phyloP scores from a whole-genome alignment of 1,140 invertebrate genomes.

The Himalopsyche phryganea region DNA sequence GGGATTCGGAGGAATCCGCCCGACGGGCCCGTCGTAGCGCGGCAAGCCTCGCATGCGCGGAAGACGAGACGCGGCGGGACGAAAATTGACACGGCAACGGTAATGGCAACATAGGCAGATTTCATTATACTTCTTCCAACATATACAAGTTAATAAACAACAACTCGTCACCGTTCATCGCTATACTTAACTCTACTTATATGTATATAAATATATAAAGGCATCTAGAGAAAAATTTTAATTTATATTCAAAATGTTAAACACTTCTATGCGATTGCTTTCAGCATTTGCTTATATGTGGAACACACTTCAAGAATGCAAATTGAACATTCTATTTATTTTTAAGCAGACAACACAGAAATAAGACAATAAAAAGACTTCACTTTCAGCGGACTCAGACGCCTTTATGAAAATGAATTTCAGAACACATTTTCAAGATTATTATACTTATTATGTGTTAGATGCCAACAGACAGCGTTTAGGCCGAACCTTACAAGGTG shows the following conservation, averaged over 20 bases:
- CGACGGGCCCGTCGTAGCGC: neutral
- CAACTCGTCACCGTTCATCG: constrained; percentile 16
- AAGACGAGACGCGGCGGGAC: constrained; percentile 26
- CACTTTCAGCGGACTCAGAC: constrained; percentile 29
- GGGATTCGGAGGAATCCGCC: neutral
- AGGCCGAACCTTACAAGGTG: constrained; percentile 23
- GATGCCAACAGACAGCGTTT: neutral
- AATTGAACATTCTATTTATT: constrained; percentile 28
- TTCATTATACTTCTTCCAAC: constrained; percentile 9
- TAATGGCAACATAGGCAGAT: constrained; percentile 32
- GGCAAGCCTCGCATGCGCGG: neutral
- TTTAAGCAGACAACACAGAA: constrained; percentile 35
- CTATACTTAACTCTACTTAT: constrained; percentile 24
- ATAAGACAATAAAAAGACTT: constrained; percentile 28
- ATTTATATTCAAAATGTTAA: constrained; percentile 36
- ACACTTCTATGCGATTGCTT: constrained; percentile 36
- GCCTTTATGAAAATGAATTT: constrained; percentile 28
- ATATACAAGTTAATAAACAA: constrained; percentile 5
- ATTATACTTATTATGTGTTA: too few species aligned
- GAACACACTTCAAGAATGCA: constrained; percentile 33
- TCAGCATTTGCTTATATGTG: constrained; percentile 35
- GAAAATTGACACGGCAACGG: constrained; percentile 30
- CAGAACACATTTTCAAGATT: constrained; percentile 30
- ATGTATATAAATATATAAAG: constrained; percentile 32
- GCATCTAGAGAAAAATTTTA: constrained; percentile 36